Base-by-base conservation (phyloP, 2,888 invertebrate species). In the Caenorhabditis sp. region DNA sequence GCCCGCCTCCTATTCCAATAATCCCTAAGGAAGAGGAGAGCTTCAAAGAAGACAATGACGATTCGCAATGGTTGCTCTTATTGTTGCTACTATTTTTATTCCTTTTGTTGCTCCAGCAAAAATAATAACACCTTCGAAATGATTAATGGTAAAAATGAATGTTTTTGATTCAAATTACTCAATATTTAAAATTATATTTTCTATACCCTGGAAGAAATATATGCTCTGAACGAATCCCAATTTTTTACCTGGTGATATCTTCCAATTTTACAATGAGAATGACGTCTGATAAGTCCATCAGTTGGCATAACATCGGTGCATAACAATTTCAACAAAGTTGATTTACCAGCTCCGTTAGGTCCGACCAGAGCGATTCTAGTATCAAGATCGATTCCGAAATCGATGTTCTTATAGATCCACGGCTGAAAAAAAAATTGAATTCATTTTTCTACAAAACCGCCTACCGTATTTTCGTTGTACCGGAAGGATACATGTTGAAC, bases 291-390 rank as follows among this genome's bases (percentile, higher is more conserved):
- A 93, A 99, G 93, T 25, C 99, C 99, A 78, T 94, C 94, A 4
- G 93, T 92, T 21, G 99, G 97, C 78, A 94, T 92, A 88, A 97
- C 93, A 88, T 97, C 97, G 84, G 95, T 95, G 85, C 94, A 95
- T 0, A 99, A 91, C 75, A 99, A 90, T 89, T 99, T 99, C 63
- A 99, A 90, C 4, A 99, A 91, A 0, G 99, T 99, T 83, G 96
- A 95, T 89, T 99, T 99, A 83, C 99, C 99, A 65, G 97, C 97
- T 83, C 99, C 99, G 89, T 99, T 99, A 3, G 97, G 97, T 0
- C 91, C 97, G 0, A 99, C 97, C 59, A 99, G 90, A 17, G 97
- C 99, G 58, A 99, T 91, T 77, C 92, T 91, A 0, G 97, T 97
- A 88, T 99, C 99, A 78, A 99, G 91, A 90, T 99, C 99, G 84